phyloP scores from a whole-genome alignment of 2,888 invertebrate genomes.

The Nemotelus pantherinus region DNA sequence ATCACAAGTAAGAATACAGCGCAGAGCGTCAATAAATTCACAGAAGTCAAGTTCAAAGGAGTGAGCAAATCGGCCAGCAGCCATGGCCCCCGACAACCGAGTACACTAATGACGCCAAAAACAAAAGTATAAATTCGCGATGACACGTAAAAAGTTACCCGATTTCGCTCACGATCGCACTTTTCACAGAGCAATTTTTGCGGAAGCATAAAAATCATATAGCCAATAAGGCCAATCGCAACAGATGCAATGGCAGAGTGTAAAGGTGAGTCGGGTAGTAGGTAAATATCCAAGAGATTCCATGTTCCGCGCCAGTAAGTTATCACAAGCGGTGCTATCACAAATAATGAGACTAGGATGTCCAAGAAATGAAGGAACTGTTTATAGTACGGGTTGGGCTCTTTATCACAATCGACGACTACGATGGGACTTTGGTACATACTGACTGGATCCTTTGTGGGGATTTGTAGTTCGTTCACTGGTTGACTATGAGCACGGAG shows the following conservation, averaged over 20 bases:
- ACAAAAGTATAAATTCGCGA: slow-evolving; percentile 80
- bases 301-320: slow-evolving; percentile 89
- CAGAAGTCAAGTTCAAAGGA: slow-evolving; percentile 64
- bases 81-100: slow-evolving; percentile 90
- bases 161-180: slow-evolving; percentile 74
- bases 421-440: slow-evolving; percentile 16
- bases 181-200: slow-evolving; percentile 71
- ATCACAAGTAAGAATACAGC: slow-evolving; percentile 75
- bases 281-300: slow-evolving; percentile 78
- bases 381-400: slow-evolving; percentile 59
- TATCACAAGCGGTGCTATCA: slow-evolving; percentile 84
- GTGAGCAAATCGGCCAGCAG: slow-evolving; percentile 76
- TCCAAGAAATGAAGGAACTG: slow-evolving; percentile 75
- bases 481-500: neutral
- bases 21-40: slow-evolving; percentile 72
- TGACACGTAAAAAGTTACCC: slow-evolving; percentile 74
- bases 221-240: slow-evolving; percentile 75
- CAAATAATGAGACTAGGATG: slow-evolving; percentile 74
- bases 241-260: slow-evolving; percentile 76
- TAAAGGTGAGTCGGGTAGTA: slow-evolving; percentile 71
- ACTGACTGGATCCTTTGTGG: slow-evolving; percentile 19
- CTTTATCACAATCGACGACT: slow-evolving; percentile 13
- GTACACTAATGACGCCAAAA: slow-evolving; percentile 84
- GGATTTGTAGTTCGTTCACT: neutral
- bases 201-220: slow-evolving; percentile 74